These are phyloP conservation scores for Dioctria rufipes DNA, from an alignment of 2,888 invertebrate species.

Conservation along the genomic window DNA sequence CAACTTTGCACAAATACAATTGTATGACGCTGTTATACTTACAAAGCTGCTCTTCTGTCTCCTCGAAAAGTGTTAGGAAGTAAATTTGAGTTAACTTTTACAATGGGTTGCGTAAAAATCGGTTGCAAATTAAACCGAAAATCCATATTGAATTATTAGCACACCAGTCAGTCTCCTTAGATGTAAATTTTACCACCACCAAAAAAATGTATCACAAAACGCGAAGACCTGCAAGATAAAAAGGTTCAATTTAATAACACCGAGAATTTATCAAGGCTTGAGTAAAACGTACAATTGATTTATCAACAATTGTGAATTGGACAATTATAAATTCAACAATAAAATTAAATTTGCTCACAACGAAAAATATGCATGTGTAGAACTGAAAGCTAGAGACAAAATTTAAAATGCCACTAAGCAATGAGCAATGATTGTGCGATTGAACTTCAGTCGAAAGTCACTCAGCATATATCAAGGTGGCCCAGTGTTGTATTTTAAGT, in stretches of 20 bases:
- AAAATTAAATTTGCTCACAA: slow-evolving; percentile 1
- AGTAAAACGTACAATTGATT: slow-evolving; percentile 1
- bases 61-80: slow-evolving; percentile 73
- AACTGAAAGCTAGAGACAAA: slow-evolving; percentile 4
- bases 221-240: not conserved
- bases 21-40: slow-evolving; percentile 62
- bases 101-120: slow-evolving; percentile 72
- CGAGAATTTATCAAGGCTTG: not conserved
- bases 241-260: not conserved
- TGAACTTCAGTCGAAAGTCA: slow-evolving; percentile 1
- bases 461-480: slow-evolving; percentile 15
- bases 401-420: slow-evolving; percentile 25
- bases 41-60: slow-evolving; percentile 73
- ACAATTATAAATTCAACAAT: not conserved
- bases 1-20: not conserved
- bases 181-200: not conserved
- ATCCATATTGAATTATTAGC: slow-evolving; percentile 70
- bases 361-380: not conserved
- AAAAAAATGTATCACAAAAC: slow-evolving; percentile 8
- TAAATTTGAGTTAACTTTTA: slow-evolving; percentile 72
- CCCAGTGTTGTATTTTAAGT: not conserved
- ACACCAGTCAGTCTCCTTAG: not conserved
- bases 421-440: slow-evolving; percentile 42
- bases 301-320: not conserved
- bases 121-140: slow-evolving; percentile 74